Evolutionary conservation across 2,113 vertebrate genomes (phyloP), one percentile per base, ranked within the genome.

Genomic region (Strigops habroptila): DNA sequence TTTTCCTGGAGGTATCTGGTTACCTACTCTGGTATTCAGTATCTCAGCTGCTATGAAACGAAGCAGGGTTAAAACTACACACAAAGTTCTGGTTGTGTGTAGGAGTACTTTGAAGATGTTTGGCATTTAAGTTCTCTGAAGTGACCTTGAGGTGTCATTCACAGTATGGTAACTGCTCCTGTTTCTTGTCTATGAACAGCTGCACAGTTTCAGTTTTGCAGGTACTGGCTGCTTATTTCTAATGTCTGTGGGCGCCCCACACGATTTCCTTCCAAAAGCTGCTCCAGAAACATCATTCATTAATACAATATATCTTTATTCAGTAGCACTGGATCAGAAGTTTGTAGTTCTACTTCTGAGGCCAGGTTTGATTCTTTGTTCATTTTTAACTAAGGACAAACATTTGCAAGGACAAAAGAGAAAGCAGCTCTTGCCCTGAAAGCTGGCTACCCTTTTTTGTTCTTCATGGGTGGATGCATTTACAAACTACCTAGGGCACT

Each of bases 11-110:
- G 84, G 55, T 91, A 74, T 5, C 87, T 91, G 95, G 43, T 73
- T 95, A 87, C 89, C 86, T 90, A 4, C 78, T 86, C 64, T 48
- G 94, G 93, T 93, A 84, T 87, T 96, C 70, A 35, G 86, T 85
- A 92, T 95, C 94, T 97, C 91, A 7, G 88, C 82, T 86, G 78
- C 94, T 96, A 65, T 69, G 74, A 92, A 96, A 86, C 65, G 91
- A 91, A 96, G 95, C 94, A 95, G 93, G 84, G 89, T 94, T 96
- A 87, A 92, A 95, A 77, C 81, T 93, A 39, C 89, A 93, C 88
- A 86, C 88, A 63, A n/a, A 73, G 75, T 77, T 91, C 46, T 85
- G 78, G 17, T 30, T 67, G 88, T 71, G 71, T 89, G 85, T 94
- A 71, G 92, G 70, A 63, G 37, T 93, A 64, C 69, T 87, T 78